Conservation (phyloP, 2,113 vertebrate species). For the Cheilinus undulatus region DNA sequence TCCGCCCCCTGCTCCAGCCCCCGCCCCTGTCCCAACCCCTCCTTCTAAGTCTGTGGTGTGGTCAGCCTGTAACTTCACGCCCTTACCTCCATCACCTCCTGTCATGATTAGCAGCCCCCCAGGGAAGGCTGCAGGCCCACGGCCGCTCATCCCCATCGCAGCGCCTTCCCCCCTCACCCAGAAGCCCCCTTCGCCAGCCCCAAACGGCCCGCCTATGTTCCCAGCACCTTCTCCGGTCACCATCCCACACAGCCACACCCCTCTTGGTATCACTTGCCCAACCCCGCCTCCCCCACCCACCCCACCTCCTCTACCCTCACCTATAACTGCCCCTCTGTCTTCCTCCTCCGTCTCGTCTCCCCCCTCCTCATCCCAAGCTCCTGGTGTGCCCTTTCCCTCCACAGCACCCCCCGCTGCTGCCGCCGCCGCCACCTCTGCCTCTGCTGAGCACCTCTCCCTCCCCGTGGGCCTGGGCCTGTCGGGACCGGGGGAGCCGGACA, state of each 20-base stretch:
- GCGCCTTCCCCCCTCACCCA: constrained; percentile 88
- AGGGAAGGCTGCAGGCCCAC: constrained; percentile 91
- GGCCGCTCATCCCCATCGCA: constrained; percentile 90
- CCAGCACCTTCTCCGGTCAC: constrained; percentile 85
- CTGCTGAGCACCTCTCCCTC: constrained; percentile 67
- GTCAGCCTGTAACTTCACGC: constrained; percentile 90
- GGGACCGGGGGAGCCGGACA: constrained; percentile 50
- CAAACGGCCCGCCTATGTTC: constrained; percentile 77
- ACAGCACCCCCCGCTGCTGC: constrained; percentile 90
- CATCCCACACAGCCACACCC: constrained; percentile 83
- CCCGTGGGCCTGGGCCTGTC: constrained; percentile 58
- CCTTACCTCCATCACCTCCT: constrained; percentile 94
- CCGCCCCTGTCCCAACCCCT: constrained; percentile 69
- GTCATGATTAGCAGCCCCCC: constrained; percentile 98
- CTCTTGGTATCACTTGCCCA: constrained; percentile 74
- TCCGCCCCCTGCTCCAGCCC: constrained; percentile 67
- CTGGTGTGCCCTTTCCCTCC: constrained; percentile 98
- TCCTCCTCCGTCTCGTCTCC: constrained; percentile 76
- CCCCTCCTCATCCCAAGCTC: constrained; percentile 96
- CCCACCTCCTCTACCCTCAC: constrained; percentile 85
- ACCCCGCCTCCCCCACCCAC: constrained; percentile 84
- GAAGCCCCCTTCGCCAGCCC: constrained; percentile 86
- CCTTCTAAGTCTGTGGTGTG: constrained; percentile 89
- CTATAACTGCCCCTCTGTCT: constrained; percentile 79
- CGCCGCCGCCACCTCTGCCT: constrained; percentile 52